These are phyloP conservation scores for Drosophila pandora DNA, from an alignment of 1,140 invertebrate genomes.

Conservation along the genomic window DNA sequence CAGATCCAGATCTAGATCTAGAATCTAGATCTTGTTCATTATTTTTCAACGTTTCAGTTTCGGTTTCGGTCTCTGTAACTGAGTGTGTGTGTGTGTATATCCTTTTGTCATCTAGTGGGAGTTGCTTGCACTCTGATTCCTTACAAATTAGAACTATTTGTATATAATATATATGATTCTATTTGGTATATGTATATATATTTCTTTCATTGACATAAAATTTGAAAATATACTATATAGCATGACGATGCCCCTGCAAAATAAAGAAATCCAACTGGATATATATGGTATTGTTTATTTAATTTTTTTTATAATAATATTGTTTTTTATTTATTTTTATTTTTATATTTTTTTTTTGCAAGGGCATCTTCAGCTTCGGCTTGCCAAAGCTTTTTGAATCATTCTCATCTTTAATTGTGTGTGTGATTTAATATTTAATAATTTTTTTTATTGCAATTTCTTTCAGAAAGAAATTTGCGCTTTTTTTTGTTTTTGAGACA, in stretches of 20 bases:
- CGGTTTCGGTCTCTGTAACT: conserved; percentile 17
- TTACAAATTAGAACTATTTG: conserved; percentile 61
- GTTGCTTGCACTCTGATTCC: conserved; percentile 24
- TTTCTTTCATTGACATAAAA: conserved; percentile 65
- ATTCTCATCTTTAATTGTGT: neutral
- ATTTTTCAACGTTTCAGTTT: neutral
- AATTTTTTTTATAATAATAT: neutral
- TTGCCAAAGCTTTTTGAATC: neutral
- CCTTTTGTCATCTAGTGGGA: conserved; percentile 12
- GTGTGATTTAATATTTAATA: neutral
- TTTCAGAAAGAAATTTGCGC: conserved; percentile 23
- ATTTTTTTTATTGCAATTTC: conserved; percentile 2
- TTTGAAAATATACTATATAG: conserved; percentile 49
- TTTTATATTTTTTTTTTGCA: neutral
- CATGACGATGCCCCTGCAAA: conserved; percentile 22
- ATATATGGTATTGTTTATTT: neutral
- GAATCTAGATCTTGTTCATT: conserved; percentile 4
- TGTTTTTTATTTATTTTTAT: neutral
- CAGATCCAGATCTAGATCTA: conserved; percentile 1
- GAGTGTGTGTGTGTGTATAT: conserved; percentile 19
- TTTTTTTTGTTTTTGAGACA: conserved; percentile 5
- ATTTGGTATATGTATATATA: conserved; percentile 47
- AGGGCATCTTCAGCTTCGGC: conserved; percentile 7
- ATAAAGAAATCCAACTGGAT: neutral
- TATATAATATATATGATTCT: conserved; percentile 48